A percentile compares a stretch with the other conserved stretches of the same genome.
Conservation (phyloP, 2,888 invertebrate species). For the Meghimatium bilineatum region DNA sequence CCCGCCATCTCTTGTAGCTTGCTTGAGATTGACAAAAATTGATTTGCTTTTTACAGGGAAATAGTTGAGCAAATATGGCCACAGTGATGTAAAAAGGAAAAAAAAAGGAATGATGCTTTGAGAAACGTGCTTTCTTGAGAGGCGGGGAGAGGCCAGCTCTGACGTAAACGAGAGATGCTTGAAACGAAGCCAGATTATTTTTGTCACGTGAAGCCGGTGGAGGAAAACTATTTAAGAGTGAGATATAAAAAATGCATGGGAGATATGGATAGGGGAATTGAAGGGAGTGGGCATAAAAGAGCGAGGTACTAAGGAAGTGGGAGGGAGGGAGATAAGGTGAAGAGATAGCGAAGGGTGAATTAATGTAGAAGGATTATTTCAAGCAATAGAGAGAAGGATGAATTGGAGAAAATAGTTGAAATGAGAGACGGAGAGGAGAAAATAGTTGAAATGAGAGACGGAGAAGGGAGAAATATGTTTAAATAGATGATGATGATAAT, state of each 20-base stretch:
- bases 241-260: background rate
- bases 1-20: background rate
- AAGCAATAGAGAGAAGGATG: too few relatives aligned
- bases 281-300: background rate
- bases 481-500: too few relatives aligned
- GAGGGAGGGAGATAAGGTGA: background rate
- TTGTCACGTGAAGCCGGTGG: background rate
- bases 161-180: background rate
- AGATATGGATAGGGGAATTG: background rate
- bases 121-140: background rate
- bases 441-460: background rate
- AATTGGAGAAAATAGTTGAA: background rate
- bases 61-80: slow-evolving; percentile 24
- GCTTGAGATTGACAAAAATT: slow-evolving; percentile 18
- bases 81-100: background rate
- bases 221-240: background rate
- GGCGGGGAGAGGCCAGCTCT: background rate
- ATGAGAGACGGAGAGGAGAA: background rate
- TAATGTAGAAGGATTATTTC: too few relatives aligned
- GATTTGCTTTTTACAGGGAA: background rate
- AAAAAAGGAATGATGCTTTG: background rate
- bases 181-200: background rate
- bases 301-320: too few relatives aligned
- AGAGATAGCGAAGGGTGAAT: too few relatives aligned
- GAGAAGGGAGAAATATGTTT: too few relatives aligned